These are phyloP conservation scores for Abrostola triplasia DNA, from an alignment of 2,888 invertebrate species.

Conservation along the genomic window DNA sequence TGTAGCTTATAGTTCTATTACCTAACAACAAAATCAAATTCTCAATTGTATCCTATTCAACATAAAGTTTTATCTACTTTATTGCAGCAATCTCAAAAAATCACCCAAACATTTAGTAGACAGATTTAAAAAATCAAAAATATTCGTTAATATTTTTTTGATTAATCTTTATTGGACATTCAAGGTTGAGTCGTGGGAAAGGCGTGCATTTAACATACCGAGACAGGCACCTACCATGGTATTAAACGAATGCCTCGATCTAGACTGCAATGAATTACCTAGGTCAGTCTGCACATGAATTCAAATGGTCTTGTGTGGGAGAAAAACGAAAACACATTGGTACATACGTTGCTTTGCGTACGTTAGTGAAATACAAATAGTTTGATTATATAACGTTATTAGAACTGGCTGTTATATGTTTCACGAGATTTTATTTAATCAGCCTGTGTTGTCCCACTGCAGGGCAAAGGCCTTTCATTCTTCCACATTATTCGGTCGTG, in stretches of 20 bases:
- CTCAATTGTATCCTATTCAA: too few species aligned
- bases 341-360: neutral
- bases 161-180: constrained; percentile 6
- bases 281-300: constrained; percentile 13
- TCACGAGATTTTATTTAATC: too few species aligned
- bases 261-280: constrained; percentile 2
- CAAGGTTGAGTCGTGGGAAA: constrained; percentile 37
- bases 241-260: constrained; percentile 12
- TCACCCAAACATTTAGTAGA: neutral
- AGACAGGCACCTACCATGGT: neutral
- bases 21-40: too few species aligned
- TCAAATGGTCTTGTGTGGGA: constrained; percentile 5
- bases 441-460: too few species aligned
- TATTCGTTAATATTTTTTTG: neutral
- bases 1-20: too few species aligned
- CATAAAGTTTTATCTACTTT: too few species aligned
- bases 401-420: too few species aligned
- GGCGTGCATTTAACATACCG: constrained; percentile 25
- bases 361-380: neutral
- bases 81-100: too few species aligned
- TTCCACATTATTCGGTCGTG: too few species aligned
- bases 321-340: neutral
- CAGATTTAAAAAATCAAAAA: neutral
- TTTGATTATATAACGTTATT: too few species aligned
- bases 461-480: too few species aligned